Evolutionary conservation across 1,140 invertebrate genomes (phyloP), one percentile per base, ranked within the genome.

Genomic region (Diabrotica undecimpunctata): DNA sequence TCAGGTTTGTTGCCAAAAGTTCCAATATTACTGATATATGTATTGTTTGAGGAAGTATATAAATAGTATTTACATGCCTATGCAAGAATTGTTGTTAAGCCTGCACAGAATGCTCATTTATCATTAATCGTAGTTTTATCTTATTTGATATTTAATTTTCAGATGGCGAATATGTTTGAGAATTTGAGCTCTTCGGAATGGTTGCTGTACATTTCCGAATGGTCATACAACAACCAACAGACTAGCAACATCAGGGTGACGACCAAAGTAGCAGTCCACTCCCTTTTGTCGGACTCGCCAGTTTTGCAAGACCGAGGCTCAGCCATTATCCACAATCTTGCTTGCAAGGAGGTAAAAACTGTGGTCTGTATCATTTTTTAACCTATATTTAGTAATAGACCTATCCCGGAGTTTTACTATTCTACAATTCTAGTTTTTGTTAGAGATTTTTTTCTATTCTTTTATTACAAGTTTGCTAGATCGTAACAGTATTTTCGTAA

Each of bases 291-390:
- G 8, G 90, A 92, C 62, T 85, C 85, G 13, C 77, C 83, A 9
- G 84, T 84, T 56, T 80, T 95, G 64, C 90, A 93, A 78, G 88
- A 92, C 54, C 82, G 87, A 66, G 95, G 94, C 54, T 86, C 90
- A 5, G 92, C 93, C 64, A 88, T 97, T 58, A 88, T 96, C 64
- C 90, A 95, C 80, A 97, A 97, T 79, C 83, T 96, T 62, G 92
- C 92, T 70, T 90, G 91, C 84, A 96, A 96, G 89, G 94, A 97
- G 88, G 94, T 94, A 86, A 95, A 95, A 89, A 93, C 92, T 81
- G 93, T 95, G 90, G 93, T 94, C 88, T 85, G 91, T 90, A 91
- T 90, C 84, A 60, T 50, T 60, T 13, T 60, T 35, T 13, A 12
- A 13, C 9, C 53, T 76, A 68, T 25, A 25, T 25, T 61, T 50